A percentile compares a stretch with the other conserved stretches of the same genome.
These are phyloP conservation scores for Pimephales promelas DNA, from an alignment of 2,113 vertebrate genomes.

Conservation along the genomic window DNA sequence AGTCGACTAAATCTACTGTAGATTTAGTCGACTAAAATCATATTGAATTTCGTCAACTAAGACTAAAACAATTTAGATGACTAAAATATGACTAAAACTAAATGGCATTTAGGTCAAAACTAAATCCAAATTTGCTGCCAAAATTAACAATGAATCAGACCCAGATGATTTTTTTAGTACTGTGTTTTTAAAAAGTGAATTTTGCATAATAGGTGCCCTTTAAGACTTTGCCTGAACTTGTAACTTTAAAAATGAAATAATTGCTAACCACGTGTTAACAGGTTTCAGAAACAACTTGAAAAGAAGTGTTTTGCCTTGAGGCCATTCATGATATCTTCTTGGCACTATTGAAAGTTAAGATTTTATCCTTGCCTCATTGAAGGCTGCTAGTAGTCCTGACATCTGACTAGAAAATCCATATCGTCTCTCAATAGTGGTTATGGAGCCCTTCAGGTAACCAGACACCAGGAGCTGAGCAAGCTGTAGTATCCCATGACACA, in stretches of 20 bases:
- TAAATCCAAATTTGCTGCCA: too few species aligned
- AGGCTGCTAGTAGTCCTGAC: constrained; percentile 85
- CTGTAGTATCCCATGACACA: constrained; percentile 91
- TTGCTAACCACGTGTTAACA: neutral
- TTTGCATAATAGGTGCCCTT: too few species aligned
- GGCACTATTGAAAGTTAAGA: neutral
- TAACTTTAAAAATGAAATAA: neutral
- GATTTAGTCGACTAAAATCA: too few species aligned
- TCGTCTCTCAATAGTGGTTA: constrained; percentile 91
- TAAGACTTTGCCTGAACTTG: neutral
- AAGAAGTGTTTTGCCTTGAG: neutral
- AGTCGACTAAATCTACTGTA: too few species aligned
- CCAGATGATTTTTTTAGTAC: too few species aligned
- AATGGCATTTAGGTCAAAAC: too few species aligned
- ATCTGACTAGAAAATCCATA: constrained; percentile 92
- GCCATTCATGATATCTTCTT: neutral
- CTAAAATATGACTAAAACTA: too few species aligned
- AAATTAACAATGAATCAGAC: too few species aligned
- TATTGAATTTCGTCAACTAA: too few species aligned
- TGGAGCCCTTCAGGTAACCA: constrained; percentile 91
- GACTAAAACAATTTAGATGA: too few species aligned
- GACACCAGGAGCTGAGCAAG: constrained; percentile 89
- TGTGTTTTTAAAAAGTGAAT: too few species aligned
- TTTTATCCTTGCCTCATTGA: constrained; percentile 83
- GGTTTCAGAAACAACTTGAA: neutral